A percentile compares a stretch with the other conserved stretches of the same genome.
Conservation (phyloP, 2,888 invertebrate genomes). For the Galeopsomyia nigrocyanea region DNA sequence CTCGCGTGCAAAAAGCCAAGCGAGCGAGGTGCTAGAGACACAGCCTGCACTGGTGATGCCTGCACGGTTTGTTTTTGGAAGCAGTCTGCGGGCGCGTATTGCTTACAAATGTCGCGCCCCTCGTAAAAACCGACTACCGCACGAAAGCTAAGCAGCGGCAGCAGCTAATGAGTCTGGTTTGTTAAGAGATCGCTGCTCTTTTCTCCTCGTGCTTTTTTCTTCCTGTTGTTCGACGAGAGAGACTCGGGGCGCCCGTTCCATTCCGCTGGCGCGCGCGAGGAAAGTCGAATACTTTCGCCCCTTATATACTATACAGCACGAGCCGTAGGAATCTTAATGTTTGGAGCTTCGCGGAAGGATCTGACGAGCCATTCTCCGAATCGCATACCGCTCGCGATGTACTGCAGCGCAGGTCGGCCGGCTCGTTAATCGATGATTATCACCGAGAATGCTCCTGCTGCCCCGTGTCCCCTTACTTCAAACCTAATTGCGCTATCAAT, state of each 20-base stretch:
- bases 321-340: slow-evolving; percentile 57
- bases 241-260: slow-evolving; percentile 32
- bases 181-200: slow-evolving; percentile 63
- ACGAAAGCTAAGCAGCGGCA: slow-evolving; percentile 17
- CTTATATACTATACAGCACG: no score
- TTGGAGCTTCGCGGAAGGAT: slow-evolving; percentile 53
- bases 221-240: slow-evolving; percentile 22
- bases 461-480: background rate
- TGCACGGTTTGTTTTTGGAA: slow-evolving; percentile 55
- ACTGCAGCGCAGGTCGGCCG: no score
- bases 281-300: slow-evolving; percentile 34
- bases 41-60: background rate
- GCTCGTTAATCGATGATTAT: slow-evolving; percentile 15
- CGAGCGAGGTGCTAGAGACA: slow-evolving; percentile 28
- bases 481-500: slow-evolving; percentile 24
- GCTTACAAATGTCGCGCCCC: slow-evolving; percentile 67
- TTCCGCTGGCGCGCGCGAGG: background rate
- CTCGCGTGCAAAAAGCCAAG: no score
- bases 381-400: background rate
- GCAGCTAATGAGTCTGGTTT: slow-evolving; percentile 67
- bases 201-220: slow-evolving; percentile 53
- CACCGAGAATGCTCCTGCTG: background rate
- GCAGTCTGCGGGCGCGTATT: slow-evolving; percentile 58
- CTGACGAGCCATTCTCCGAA: slow-evolving; percentile 43
- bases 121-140: slow-evolving; percentile 64